Evolutionary conservation across 2,113 vertebrate genomes (phyloP), one percentile per base, ranked within the genome.

Genomic region (Grallaria varia): DNA sequence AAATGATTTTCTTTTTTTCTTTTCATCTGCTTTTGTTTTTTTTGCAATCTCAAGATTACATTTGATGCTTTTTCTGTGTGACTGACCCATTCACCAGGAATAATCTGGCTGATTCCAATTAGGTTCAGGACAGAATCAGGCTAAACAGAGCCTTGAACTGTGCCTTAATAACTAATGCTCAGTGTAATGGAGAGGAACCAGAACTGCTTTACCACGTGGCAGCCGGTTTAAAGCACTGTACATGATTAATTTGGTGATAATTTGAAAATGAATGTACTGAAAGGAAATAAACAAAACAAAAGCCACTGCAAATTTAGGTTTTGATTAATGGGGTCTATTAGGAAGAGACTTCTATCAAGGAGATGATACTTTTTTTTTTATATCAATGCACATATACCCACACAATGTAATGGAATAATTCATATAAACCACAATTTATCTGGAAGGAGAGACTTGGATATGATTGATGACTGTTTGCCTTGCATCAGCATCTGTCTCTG

Each of bases 121-220:
- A 91, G 74, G 85, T 89, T 85, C 52, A 93, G 93, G 92, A 89
- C 81, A 75, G 86, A 93, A 89, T 89, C 75, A 93, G 91, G 75
- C 86, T 93, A 94, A 93, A 83, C 68, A 90, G 84, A 95, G 90
- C 67, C 89, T 76, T 94, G 90, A 95, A 96, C 94, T 77, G 67
- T 22, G 28, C 72, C 78, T 94, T 52, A 78, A 30, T 86, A 94
- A 90, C 81, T 47, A 71, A 96, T 35, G 72, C 87, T 94, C 66
- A 79, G 92, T 10, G 80, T 68, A 74, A 91, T 33, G 73, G 79
- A 91, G 91, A 93, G 79, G 90, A 94, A 96, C 88, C 84, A 96
- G 92, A 81, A 37, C 53, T 37, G 64, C 10, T 95, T 50, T 39
- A 79, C 77, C 71, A 72, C 60, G 77, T 20, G 18, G 68, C 80